A percentile compares a stretch with the other conserved stretches of the same genome.
These are phyloP conservation scores for Molothrus ater DNA, from an alignment of 2,797 vertebrate species.

Conservation along the genomic window DNA sequence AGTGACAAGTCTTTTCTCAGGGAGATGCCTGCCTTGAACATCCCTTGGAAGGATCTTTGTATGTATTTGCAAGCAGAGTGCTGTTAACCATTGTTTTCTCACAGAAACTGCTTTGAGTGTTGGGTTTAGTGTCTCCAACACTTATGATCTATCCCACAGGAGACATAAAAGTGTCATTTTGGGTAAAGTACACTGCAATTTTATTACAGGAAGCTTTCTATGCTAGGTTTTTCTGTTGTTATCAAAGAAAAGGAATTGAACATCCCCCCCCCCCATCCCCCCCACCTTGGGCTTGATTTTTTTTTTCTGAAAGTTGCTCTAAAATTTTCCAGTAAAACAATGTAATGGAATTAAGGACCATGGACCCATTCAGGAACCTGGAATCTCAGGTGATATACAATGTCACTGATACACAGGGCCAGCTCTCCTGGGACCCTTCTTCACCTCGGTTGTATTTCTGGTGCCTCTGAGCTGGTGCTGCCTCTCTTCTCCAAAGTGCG, in stretches of 20 bases:
- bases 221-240: background rate
- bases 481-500: background rate
- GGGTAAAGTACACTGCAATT: background rate
- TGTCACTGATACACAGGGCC: background rate
- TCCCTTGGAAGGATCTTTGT: background rate
- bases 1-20: background rate
- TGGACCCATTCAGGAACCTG: background rate
- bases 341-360: background rate
- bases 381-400: background rate
- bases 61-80: background rate
- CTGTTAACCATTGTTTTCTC: background rate
- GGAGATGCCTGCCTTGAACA: background rate
- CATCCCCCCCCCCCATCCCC: rapidly evolving
- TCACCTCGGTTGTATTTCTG: background rate
- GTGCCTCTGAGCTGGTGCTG: background rate
- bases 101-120: background rate
- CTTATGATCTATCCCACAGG: background rate
- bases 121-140: background rate
- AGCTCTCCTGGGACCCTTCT: background rate
- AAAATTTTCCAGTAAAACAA: background rate
- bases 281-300: background rate
- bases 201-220: background rate
- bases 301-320: background rate
- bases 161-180: background rate
- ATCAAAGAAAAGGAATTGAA: background rate